Evolutionary conservation across 2,113 vertebrate genomes (phyloP), one percentile per base, ranked within the genome.

Genomic region (Carassius gibelio): DNA sequence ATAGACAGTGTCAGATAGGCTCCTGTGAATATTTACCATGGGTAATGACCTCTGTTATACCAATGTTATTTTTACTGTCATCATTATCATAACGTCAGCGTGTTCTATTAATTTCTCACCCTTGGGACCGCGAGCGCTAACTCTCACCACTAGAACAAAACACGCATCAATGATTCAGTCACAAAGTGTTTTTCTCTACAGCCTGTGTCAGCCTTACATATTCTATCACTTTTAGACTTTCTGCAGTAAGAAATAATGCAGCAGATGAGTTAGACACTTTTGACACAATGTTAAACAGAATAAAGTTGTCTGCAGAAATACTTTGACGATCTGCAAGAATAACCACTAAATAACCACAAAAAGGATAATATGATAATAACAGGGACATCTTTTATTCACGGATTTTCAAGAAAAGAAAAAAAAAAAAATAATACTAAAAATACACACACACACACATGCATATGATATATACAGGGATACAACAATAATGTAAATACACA

Each of bases 31-130:
- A 42, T 81, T 81, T 81, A 50, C 78, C 13, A 14, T 4, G 78
- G 61, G 30, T 81, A 80, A 64, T 64, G 61, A 81, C 78, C 78
- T 81, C 78, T 50, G 50, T 81, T 81, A 81, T 81, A 14, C n/a
- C 38, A 9, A 14, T 81, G 38, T 57, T 75, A 45, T 75, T 72
- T 75, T 26, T 50, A 50, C 38, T 66, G 38, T 66, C 38, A 30
- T 81, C 78, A 75, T 84, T 75, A 38, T 23, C 78, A 81, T 48
- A 62, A 5, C 19, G 59, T 13, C 21, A 62, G 76, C 1, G n/a
- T 62, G 57, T 64, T 36, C 4, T 21, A 48, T 26, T 50, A 10
- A 26, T 50, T 50, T 50, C 72, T 26, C 69, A 75, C 36, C 69
- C 69, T 1, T 7, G 72, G 38, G 72, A 52, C 45, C 1, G n/a